phyloP scores from a whole-genome alignment of 2,888 invertebrate species.

The Onthophagus sagittarius region DNA sequence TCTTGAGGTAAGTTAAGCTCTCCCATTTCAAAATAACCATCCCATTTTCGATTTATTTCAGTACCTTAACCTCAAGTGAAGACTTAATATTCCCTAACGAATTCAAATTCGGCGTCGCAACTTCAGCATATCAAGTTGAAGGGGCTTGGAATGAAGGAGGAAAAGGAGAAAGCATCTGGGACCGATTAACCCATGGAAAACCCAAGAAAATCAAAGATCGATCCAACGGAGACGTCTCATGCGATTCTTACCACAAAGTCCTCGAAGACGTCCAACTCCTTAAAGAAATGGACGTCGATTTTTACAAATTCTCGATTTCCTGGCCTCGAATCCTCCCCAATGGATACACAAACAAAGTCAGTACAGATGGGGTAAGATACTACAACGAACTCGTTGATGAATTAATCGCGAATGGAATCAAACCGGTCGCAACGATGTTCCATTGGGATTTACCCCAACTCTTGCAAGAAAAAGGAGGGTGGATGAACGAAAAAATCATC shows the following conservation, averaged over 20 bases:
- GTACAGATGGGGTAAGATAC: conserved; percentile 59
- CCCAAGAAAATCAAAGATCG: no score
- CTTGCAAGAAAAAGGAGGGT: conserved; percentile 34
- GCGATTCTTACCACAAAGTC: conserved; percentile 25
- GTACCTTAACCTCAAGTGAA: no score
- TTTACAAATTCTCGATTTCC: conserved; percentile 59
- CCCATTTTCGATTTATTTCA: no score
- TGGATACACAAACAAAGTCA: conserved; percentile 53
- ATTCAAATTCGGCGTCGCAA: conserved; percentile 31
- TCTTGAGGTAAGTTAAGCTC: no score
- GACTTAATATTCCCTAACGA: conserved; percentile 14
- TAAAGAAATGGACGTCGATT: conserved; percentile 51
- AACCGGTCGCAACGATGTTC: conserved; percentile 61
- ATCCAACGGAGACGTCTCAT: conserved; percentile 23
- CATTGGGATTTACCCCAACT: conserved; percentile 63
- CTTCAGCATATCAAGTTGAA: conserved; percentile 33
- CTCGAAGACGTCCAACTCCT: conserved; percentile 44
- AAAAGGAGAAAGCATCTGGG: no score
- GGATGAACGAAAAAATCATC: conserved; percentile 40
- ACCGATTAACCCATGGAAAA: no score
- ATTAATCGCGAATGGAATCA: conserved; percentile 50
- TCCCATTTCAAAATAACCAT: no score
- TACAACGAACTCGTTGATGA: conserved; percentile 59
- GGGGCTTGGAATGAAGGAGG: conserved; percentile 27
- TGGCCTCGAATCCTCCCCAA: conserved; percentile 64